These are phyloP conservation scores for Enteromius thamalakanensis DNA, from an alignment of 2,797 vertebrate species.

Conservation along the genomic window DNA sequence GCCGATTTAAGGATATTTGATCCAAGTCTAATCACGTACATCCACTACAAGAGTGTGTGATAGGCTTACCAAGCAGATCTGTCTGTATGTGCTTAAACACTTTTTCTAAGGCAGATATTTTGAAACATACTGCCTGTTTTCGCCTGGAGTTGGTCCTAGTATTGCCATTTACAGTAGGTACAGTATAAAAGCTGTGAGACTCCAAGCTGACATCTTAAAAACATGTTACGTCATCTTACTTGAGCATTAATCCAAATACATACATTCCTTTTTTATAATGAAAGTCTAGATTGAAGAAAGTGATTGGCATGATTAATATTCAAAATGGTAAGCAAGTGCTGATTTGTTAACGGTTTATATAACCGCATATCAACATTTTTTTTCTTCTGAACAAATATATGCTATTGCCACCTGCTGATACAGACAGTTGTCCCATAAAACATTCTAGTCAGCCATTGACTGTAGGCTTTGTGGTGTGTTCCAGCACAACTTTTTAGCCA, in stretches of 20 bases:
- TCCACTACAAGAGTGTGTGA: not conserved
- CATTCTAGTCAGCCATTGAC: not conserved
- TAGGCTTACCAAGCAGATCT: not conserved
- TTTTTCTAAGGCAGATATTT: not conserved
- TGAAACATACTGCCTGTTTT: not conserved
- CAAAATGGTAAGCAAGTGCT: not conserved
- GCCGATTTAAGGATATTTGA: not conserved
- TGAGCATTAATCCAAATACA: not conserved
- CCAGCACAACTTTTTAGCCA: not conserved
- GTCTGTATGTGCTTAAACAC: not conserved
- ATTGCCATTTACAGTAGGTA: not conserved
- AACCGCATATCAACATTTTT: too few relatives aligned
- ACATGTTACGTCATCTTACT: not conserved
- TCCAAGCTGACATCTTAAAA: not conserved
- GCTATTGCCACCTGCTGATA: not conserved
- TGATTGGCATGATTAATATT: not conserved
- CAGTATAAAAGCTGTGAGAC: not conserved
- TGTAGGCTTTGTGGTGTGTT: not conserved
- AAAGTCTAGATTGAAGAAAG: not conserved
- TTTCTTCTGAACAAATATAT: too few relatives aligned
- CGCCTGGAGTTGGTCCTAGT: not conserved
- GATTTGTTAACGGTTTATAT: not conserved
- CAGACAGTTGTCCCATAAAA: not conserved
- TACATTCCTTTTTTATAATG: not conserved
- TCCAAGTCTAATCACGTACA: not conserved